phyloP scores from a whole-genome alignment of 2,113 vertebrate species.

The Pluvianellus socialis region DNA sequence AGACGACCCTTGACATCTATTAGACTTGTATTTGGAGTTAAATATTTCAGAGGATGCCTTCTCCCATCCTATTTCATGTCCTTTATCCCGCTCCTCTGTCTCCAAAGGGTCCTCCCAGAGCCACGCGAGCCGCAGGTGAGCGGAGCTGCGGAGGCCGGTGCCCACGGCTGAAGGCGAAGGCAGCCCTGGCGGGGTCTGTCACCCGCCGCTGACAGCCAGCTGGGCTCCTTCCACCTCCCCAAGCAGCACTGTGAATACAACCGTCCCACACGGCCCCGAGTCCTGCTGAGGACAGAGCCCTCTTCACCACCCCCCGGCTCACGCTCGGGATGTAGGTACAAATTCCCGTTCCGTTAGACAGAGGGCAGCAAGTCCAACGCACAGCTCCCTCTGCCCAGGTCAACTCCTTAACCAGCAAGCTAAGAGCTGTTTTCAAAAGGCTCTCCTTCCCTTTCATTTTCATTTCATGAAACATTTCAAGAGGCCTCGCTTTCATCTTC shows the following conservation, averaged over 20 bases:
- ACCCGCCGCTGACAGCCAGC: accelerated
- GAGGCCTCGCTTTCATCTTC: not conserved
- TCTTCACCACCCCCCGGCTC: not conserved
- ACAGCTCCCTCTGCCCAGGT: not conserved
- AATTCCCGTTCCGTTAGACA: not conserved
- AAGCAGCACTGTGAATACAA: not conserved
- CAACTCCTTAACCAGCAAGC: not conserved
- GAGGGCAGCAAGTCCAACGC: not conserved
- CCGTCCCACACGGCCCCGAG: not conserved
- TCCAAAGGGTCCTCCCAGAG: not conserved
- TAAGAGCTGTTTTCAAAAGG: not conserved
- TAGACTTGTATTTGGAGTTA: not conserved
- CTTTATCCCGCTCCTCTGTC: not conserved
- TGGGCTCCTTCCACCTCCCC: not conserved
- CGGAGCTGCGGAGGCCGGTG: not conserved
- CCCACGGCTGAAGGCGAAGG: not conserved
- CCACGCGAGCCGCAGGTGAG: not conserved
- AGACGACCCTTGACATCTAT: not conserved
- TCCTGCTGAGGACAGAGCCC: not conserved
- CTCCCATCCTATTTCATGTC: not conserved
- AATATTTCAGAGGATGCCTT: not conserved
- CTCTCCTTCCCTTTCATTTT: not conserved
- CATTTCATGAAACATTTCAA: not conserved
- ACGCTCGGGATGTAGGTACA: accelerated
- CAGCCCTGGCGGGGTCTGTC: too few relatives aligned